Conservation (phyloP, 2,113 vertebrate genomes). For the Ictidomys tridecemlineatus region DNA sequence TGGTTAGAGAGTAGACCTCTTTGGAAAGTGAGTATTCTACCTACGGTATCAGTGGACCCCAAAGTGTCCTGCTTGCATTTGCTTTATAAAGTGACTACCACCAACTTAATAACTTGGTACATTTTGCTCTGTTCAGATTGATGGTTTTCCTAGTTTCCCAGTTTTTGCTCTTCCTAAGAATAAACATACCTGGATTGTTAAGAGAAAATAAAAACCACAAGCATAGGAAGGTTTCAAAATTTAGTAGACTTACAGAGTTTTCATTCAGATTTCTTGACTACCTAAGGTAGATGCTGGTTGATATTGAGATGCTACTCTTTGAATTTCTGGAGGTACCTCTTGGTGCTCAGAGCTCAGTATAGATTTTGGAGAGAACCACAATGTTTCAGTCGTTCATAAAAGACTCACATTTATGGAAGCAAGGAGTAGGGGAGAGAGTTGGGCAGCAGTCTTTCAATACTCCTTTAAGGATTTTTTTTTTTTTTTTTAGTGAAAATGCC, state of each 20-base stretch:
- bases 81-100: neutral
- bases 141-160: neutral
- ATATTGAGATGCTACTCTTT: neutral
- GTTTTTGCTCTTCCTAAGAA: neutral
- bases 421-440: neutral
- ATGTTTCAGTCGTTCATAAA: no score
- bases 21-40: neutral
- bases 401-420: neutral
- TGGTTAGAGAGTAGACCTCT: neutral
- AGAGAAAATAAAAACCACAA: conserved; percentile 4
- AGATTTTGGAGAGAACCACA: neutral
- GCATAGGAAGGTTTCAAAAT: neutral
- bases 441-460: neutral
- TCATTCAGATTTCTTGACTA: neutral
- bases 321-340: neutral
- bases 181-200: neutral
- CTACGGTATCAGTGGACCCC: neutral
- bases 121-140: neutral
- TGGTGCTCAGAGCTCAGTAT: neutral
- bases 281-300: neutral
- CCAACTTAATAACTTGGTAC: neutral
- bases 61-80: neutral
- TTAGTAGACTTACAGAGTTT: neutral
- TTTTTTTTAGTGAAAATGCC: neutral
- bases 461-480: neutral